Evolutionary conservation across 2,888 invertebrate species (phyloP), one percentile per base, ranked within the genome.

Genomic region (Flexamia atlantica): DNA sequence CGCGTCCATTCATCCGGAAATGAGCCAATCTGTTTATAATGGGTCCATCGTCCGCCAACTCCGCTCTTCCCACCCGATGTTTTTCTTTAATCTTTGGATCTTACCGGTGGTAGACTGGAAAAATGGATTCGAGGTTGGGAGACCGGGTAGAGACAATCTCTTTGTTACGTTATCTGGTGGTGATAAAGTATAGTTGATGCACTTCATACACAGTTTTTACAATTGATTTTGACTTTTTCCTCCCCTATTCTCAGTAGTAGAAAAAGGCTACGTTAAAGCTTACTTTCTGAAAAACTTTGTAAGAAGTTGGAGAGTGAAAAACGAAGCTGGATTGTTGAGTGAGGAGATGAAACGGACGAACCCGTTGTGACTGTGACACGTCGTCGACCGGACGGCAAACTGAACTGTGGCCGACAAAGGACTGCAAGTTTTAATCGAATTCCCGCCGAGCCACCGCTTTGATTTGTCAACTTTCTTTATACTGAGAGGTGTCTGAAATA

Each of bases 1-100:
- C 36, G 70, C 36, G 36, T 40, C 70, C 70, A 40, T 70, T 70
- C 70, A 70, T 70, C 36, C 40, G 70, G 70, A 70, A 70, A 70
- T 40, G 70, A 70, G 40, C 70, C 70, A 70, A 40, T 70, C 70
- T 40, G 70, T 40, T 70, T 70, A 70, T 70, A 40, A 70, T 70
- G 70, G 70, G 70, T 36, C 17, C 70, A 40, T 70, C 70, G 17
- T 30, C 57, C 20, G 20, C 5, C 23, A 23, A 20, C 14, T 30
- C 64, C 64, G n/a, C n/a, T n/a, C 17, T 20, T n/a, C 57, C 23
- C 23, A 57, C 57, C 30, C 30, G 14, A 17, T 64, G 64, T 64
- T 64, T 64, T 64, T 64, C 64, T 64, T 64, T 64, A 64, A 64
- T 64, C 2, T 28, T 30, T 12, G 64, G 9, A 1, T 64, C 30